Base-by-base conservation (phyloP, 2,113 vertebrate genomes). In the Eurypyga helias region DNA sequence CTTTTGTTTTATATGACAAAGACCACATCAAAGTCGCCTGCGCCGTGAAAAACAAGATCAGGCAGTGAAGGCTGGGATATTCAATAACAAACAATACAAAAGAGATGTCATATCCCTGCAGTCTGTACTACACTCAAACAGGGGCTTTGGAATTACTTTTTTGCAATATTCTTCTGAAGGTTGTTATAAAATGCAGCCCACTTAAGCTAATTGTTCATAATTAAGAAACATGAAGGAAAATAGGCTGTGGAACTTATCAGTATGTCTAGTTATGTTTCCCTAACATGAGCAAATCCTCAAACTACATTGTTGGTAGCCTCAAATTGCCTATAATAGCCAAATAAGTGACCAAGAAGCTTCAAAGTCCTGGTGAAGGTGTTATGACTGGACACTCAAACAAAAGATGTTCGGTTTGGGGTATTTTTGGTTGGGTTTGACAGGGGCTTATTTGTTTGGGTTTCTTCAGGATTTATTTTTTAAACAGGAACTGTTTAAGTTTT, bases 11-110 rank as follows among this genome's bases (percentile, higher is more conserved):
- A 89, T 52, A 58, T 6, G 43, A 82, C 52, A 94, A 90, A 92
- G 76, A 89, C 76, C 86, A 89, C 88, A 84, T 97, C 90, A 93
- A 96, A 96, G 85, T 81, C 80, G 41, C 57, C 51, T 9, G 3
- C 10, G 20, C 34, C 0, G 0, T 48, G 83, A 81, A 95, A 96
- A 92, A 84, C 67, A 93, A 45, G 26, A 94, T 89, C 90, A 64
- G 65, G 64, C 81, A 79, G 64, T 2, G 7, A 90, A 85, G 60
- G 77, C 43, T 78, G 70, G 84, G 43, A 69, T 78, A 78, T 33
- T 93, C 43, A 89, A 34, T 41, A 89, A 76, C 41, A 93, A 97
- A 92, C 29, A 94, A 28, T 57, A 92, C 60, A 96, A 92, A 93
- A 88, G 76, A 94, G 67, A 93, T 78, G 85, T 80, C 83, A 75